Evolutionary conservation across 1,140 invertebrate species (phyloP), one percentile per base, ranked within the genome.

Genomic region (Brachionus asplanchnoidis): DNA sequence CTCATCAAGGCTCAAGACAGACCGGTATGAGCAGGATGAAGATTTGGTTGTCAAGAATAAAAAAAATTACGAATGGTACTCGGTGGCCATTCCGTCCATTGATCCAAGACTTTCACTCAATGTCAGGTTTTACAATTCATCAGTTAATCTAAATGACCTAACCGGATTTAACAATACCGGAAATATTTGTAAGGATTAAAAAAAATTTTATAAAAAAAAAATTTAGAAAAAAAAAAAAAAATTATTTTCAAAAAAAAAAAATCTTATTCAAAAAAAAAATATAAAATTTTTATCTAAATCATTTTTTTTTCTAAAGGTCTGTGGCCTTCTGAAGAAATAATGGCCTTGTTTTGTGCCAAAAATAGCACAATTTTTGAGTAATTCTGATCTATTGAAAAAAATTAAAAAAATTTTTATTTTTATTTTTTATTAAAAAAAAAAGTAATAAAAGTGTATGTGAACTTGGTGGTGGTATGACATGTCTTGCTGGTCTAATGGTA

Each of bases 141-240:
- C 85, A 17, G 85, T 89, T 20, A 87, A 86, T 73, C 85, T 87
- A 78, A 87, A 88, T 50, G 88, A 89, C 80, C 89, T 95, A 26
- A 93, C 93, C 88, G 94, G 94, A 1, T 95, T 95, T 89, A 95
- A 96, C 88, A 95, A 95, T 86, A 96, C 95, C 1, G 95, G 95
- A n/a, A 95, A 95, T 89, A 92, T 95, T 3, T 95, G 94, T 91
- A 87, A 89, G 89, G 7, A 36, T 36, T n/a, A 36, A 36, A 36
- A 32, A 36, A 36, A 36, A 3, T 36, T 89, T 84, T 20, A 23
- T 23, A 3, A 70, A 68, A n/a, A n/a, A n/a, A n/a, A n/a, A n/a
- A n/a, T n/a, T n/a, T n/a, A n/a, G n/a, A n/a, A n/a, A n/a, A n/a
- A n/a, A n/a, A n/a, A n/a, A n/a, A n/a, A n/a, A n/a, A n/a, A n/a